A percentile compares a stretch with the other conserved stretches of the same genome.
These are phyloP conservation scores for Cecropterus lyciades DNA, from an alignment of 1,140 invertebrate genomes.

Conservation along the genomic window DNA sequence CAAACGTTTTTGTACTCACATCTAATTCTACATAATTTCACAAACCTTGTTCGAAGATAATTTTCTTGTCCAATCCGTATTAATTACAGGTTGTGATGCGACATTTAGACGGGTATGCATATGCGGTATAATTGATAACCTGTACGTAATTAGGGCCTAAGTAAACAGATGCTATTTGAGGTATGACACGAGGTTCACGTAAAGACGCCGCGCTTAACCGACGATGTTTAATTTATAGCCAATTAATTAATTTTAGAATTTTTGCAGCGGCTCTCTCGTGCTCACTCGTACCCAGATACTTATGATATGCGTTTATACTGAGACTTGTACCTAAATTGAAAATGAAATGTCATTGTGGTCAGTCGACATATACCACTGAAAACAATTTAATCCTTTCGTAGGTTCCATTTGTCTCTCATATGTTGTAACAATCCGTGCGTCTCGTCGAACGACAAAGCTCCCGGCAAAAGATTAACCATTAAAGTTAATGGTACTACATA, in stretches of 20 bases:
- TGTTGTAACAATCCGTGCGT: no score
- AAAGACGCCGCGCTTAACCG: conserved; percentile 21
- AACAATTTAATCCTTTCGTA: no score
- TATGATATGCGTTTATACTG: no score
- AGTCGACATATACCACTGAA: no score
- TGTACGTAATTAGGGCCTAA: conserved; percentile 41
- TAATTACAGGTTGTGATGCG: conserved; percentile 30
- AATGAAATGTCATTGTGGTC: no score
- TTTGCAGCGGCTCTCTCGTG: conserved; percentile 1
- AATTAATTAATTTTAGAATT: conserved; percentile 38
- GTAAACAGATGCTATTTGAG: conserved; percentile 41
- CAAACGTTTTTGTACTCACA: conserved; percentile 2
- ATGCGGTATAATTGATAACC: conserved; percentile 42
- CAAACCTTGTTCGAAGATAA: conserved; percentile 33
- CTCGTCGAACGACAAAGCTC: no score
- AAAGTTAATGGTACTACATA: no score
- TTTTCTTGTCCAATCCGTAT: conserved; percentile 40
- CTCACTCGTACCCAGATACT: no score
- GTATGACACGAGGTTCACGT: conserved; percentile 30
- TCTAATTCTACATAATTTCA: conserved; percentile 28
- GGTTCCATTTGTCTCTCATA: no score
- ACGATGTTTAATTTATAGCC: conserved; percentile 25
- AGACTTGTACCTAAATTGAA: no score
- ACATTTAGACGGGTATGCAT: conserved; percentile 35
- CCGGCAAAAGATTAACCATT: no score